Evolutionary conservation across 2,888 invertebrate species (phyloP), one percentile per base, ranked within the genome.

Genomic region (Phrixothrix hirtus): DNA sequence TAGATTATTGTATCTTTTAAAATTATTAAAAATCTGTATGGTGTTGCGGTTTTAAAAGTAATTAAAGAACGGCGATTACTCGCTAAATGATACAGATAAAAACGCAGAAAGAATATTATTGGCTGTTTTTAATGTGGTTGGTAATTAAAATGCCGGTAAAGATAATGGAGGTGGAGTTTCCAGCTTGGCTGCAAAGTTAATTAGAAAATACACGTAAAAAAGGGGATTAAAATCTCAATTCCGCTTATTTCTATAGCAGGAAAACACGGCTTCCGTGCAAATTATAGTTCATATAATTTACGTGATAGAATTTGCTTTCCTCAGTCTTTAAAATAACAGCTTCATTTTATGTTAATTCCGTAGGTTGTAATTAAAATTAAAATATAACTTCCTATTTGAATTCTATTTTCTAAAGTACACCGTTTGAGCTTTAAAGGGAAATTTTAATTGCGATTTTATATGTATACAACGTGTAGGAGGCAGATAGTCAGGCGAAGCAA

Each of bases 171-270:
- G 54, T 54, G 45, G 48, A 54, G 44, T 55, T 54, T 50, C 49
- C 35, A 55, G 49, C 55, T 44, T 45, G 55, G 45, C 46, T 50
- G 49, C 41, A 53, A 52, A 56, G 52, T 56, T 56, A 56, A 56
- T 56, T 56, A 56, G 44, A 47, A 56, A 56, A 52, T 52, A 48
- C 52, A 53, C 52, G 48, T 52, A 56, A 56, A 56, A 55, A 56
- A 45, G 47, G 41, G 55, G 50, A 45, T 56, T 56, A 52, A 56
- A 56, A 52, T 48, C 56, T 47, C 44, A 44, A 37, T 44, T 56
- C 45, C 38, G 42, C 51, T 52, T 56, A 48, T 56, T 56, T 52
- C 52, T 52, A 46, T 48, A 39, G 47, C 51, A 56, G 44, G 47
- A 45, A 55, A 50, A 44, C 54, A 48, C 45, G 48, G 50, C 29